phyloP scores from a whole-genome alignment of 2,888 invertebrate genomes.

The Spilarctia lutea region DNA sequence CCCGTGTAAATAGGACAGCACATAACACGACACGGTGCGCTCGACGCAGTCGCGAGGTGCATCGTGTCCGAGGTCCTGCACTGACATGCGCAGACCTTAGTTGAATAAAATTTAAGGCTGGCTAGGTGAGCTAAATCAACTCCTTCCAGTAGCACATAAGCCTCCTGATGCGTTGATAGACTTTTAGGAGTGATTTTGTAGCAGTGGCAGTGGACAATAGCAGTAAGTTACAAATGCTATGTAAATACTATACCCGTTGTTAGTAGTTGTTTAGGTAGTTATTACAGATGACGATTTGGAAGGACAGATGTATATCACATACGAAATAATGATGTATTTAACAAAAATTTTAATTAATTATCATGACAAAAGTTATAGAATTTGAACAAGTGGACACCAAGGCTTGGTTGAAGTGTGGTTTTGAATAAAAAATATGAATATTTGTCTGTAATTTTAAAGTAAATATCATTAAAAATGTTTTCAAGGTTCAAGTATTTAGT shows the following conservation, averaged over 20 bases:
- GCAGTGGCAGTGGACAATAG: neutral
- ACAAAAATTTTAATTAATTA: conserved; percentile 22
- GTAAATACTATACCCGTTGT: too few relatives aligned
- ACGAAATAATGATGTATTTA: conserved; percentile 23
- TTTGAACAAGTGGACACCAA: conserved; percentile 1
- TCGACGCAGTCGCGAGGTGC: conserved; percentile 5
- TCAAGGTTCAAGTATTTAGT: neutral
- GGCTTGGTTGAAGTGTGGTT: neutral
- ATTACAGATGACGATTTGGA: neutral
- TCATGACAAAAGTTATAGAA: conserved; percentile 5
- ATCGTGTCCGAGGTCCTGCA: conserved; percentile 14
- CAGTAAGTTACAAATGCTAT: neutral
- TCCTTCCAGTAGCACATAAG: too few relatives aligned
- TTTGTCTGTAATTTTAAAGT: neutral
- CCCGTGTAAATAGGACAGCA: conserved; percentile 50
- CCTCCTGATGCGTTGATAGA: too few relatives aligned
- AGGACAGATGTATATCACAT: conserved; percentile 24
- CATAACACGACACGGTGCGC: conserved; percentile 41
- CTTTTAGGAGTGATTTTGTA: too few relatives aligned
- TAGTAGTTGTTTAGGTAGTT: neutral
- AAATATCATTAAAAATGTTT: neutral
- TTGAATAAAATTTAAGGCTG: conserved; percentile 26
- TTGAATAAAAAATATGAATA: neutral
- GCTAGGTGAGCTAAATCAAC: too few relatives aligned
- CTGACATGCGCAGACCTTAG: conserved; percentile 31